A percentile compares a stretch with the other conserved stretches of the same genome.
phyloP scores from a whole-genome alignment of 35 echinoderm and acorn worm genomes.

The Amphiura filiformis region DNA sequence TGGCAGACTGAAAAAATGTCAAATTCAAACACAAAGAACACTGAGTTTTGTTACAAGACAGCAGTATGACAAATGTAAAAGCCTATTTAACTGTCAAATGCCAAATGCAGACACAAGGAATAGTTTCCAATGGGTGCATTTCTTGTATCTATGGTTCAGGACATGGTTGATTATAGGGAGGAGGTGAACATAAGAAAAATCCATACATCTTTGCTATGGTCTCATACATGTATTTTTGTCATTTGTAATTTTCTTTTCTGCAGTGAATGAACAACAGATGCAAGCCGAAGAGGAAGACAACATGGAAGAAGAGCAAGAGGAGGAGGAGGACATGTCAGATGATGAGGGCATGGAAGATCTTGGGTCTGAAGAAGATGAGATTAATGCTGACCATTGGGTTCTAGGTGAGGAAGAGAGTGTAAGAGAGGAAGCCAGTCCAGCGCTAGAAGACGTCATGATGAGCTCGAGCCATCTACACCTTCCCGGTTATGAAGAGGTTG shows the following conservation, averaged over 20 bases:
- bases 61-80: constrained; percentile 17
- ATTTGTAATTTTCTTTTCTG: constrained; percentile 22
- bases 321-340: constrained; percentile 14
- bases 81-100: constrained; percentile 1
- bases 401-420: constrained; percentile 16
- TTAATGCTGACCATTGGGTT: constrained; percentile 39
- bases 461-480: constrained; percentile 59
- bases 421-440: constrained; percentile 37
- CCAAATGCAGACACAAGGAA: background rate
- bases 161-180: background rate
- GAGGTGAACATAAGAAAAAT: constrained; percentile 1
- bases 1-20: background rate
- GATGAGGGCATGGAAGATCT: constrained; percentile 24
- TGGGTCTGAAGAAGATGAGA: constrained; percentile 19
- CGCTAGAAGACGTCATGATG: constrained; percentile 55
- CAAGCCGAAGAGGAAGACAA: constrained; percentile 20
- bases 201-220: constrained; percentile 10
- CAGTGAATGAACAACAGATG: constrained; percentile 16
- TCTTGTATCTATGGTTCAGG: constrained; percentile 13
- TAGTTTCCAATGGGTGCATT: background rate
- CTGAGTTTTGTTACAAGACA: no score
- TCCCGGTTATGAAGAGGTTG: constrained; percentile 65
- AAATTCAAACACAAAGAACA: no score
- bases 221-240: constrained; percentile 27
- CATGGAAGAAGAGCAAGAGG: constrained; percentile 4